phyloP scores from a whole-genome alignment of 2,113 vertebrate species.

The Cephalopholis sonnerati region DNA sequence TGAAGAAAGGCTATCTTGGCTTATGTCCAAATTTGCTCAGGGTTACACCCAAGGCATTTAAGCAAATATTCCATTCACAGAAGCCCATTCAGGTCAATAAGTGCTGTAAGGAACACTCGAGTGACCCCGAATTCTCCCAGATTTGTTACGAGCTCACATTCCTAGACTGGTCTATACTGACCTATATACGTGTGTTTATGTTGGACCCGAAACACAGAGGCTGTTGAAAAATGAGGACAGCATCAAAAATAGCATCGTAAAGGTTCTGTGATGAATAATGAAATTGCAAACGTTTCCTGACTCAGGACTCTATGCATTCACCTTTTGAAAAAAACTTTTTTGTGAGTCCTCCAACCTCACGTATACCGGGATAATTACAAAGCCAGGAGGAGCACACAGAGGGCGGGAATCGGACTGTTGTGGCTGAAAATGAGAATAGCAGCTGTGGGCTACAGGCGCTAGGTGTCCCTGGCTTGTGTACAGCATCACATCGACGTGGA shows the following conservation, averaged over 20 bases:
- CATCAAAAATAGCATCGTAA: constrained; percentile 33
- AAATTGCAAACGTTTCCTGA: constrained; percentile 2
- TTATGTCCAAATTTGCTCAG: constrained; percentile 60
- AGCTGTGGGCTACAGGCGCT: constrained; percentile 72
- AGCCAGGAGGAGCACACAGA: constrained; percentile 69
- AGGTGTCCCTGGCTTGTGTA: constrained; percentile 72
- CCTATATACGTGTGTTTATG: constrained; percentile 68
- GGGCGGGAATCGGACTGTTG: constrained; percentile 53
- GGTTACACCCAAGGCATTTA: constrained; percentile 56
- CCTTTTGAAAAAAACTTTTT: constrained; percentile 11
- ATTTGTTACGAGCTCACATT: constrained; percentile 63
- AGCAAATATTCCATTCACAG: constrained; percentile 73
- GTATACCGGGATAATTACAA: constrained; percentile 64
- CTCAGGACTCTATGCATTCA: constrained; percentile 8
- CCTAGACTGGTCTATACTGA: constrained; percentile 57
- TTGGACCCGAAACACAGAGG: constrained; percentile 34
- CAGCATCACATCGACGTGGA: constrained; percentile 62
- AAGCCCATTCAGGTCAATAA: constrained; percentile 62
- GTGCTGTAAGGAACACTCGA: constrained; percentile 38
- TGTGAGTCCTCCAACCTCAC: constrained; percentile 14
- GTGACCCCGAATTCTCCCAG: constrained; percentile 50
- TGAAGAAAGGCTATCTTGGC: constrained; percentile 39
- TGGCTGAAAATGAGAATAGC: constrained; percentile 70
- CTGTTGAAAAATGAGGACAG: constrained; percentile 38
- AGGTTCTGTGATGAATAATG: constrained; percentile 16